Conservation (phyloP, 1,140 invertebrate genomes). For the Tetramorium parvispinum region DNA sequence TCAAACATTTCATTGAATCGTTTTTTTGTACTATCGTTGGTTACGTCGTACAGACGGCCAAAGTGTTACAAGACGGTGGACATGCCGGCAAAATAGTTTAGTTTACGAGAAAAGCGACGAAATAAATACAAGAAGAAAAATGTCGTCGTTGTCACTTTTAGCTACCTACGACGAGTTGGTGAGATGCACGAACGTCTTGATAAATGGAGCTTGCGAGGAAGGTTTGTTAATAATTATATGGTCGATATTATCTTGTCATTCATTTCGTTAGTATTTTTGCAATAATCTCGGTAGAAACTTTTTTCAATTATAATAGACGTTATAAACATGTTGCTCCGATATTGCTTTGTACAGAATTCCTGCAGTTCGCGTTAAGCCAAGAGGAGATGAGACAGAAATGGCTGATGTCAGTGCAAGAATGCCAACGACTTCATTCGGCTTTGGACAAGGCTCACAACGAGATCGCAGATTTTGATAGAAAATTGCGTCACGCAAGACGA, state of each 20-base stretch:
- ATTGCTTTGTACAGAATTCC: slow-evolving; percentile 87
- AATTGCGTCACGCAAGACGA: slow-evolving; percentile 91
- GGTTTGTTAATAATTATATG: slow-evolving; percentile 83
- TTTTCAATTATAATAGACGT: background rate
- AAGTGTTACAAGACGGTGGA: background rate
- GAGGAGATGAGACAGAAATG: slow-evolving; percentile 90
- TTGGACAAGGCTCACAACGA: slow-evolving; percentile 89
- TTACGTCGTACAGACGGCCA: background rate
- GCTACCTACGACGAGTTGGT: slow-evolving; percentile 89
- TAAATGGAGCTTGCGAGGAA: slow-evolving; percentile 89
- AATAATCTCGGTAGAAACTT: background rate
- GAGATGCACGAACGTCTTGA: slow-evolving; percentile 88
- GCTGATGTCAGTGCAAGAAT: slow-evolving; percentile 89
- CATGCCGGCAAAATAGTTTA: background rate
- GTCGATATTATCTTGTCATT: slow-evolving; percentile 55
- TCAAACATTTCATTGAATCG: background rate
- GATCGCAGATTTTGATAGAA: slow-evolving; percentile 90
- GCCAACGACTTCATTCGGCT: slow-evolving; percentile 88
- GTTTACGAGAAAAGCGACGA: background rate
- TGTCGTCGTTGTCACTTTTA: slow-evolving; percentile 84
- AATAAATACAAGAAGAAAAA: slow-evolving; percentile 66
- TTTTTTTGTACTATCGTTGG: background rate
- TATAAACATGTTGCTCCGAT: background rate
- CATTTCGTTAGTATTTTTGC: background rate
- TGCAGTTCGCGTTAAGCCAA: slow-evolving; percentile 89